Evolutionary conservation across 35 echinoderm and acorn worm species (phyloP).

Genomic region (Ophiothrix spiculata): DNA sequence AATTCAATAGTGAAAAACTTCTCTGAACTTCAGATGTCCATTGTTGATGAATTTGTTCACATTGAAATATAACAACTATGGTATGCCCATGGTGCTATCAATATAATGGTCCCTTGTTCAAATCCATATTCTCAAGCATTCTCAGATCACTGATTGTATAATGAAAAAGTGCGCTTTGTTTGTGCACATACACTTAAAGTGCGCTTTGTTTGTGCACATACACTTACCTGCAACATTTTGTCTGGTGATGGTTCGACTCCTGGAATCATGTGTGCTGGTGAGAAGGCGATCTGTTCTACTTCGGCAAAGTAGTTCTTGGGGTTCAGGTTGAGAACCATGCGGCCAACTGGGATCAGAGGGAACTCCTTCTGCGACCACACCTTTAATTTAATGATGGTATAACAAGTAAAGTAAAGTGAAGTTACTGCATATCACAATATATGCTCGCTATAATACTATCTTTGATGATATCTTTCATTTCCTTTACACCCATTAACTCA

Average conservation of each 20-base stretch:
- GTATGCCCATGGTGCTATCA: too few species aligned
- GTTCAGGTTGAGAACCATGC: conserved; percentile 95
- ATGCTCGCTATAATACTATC: not conserved
- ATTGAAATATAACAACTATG: too few species aligned
- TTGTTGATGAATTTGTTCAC: too few species aligned
- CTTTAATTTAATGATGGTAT: conserved; percentile 29
- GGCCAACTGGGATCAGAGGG: conserved; percentile 90
- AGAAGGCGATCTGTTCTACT: conserved; percentile 96
- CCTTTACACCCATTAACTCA: too few species aligned
- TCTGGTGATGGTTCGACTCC: conserved; percentile 92
- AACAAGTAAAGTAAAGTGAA: not conserved
- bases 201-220: too few species aligned
- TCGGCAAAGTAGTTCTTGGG: conserved; percentile 99
- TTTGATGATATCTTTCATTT: not conserved
- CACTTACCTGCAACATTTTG: conserved; percentile 98
- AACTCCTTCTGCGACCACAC: conserved; percentile 96
- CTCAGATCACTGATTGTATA: too few species aligned
- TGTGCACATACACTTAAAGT: too few species aligned
- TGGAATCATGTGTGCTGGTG: conserved; percentile 94
- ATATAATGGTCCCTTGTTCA: too few species aligned
- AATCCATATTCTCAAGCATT: too few species aligned
- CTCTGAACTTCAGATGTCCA: too few species aligned
- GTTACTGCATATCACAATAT: not conserved
- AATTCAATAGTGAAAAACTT: too few species aligned
- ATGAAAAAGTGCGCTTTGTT: too few species aligned